These are phyloP conservation scores for Vombatus ursinus DNA, from an alignment of 2,113 vertebrate species.

Conservation along the genomic window DNA sequence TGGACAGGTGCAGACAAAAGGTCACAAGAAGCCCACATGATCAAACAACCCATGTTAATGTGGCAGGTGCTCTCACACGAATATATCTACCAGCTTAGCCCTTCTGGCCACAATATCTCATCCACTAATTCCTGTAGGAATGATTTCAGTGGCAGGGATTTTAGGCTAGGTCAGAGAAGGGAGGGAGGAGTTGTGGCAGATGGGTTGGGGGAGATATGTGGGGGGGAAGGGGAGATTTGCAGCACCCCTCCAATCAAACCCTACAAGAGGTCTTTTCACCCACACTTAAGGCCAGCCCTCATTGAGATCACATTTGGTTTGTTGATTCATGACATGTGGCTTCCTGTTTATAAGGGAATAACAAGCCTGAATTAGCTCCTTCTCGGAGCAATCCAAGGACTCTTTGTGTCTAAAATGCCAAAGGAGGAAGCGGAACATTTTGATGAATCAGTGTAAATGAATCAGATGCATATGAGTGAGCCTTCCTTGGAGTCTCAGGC, in stretches of 20 bases:
- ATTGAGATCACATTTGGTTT: neutral
- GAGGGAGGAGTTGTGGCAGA: neutral
- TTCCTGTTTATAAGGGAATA: constrained; percentile 22
- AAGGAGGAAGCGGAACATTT: constrained; percentile 34
- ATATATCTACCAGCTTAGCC: neutral
- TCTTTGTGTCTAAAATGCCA: constrained; percentile 39
- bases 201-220: neutral
- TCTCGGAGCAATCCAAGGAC: constrained; percentile 32
- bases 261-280: constrained; percentile 31
- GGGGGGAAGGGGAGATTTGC: neutral
- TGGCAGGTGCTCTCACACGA: neutral
- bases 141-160: neutral
- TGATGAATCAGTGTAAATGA: constrained; percentile 58
- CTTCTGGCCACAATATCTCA: neutral
- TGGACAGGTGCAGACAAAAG: neutral
- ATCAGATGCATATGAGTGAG: constrained; percentile 19
- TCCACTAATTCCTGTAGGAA: neutral
- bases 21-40: neutral
- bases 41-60: neutral
- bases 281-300: neutral
- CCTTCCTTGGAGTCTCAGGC: constrained; percentile 47
- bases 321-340: constrained; percentile 16
- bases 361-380: constrained; percentile 39
- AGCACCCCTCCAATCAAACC: neutral
- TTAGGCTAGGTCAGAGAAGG: neutral